These are phyloP conservation scores for Leptatherina wallacei DNA, from an alignment of 2,797 vertebrate genomes.

Conservation along the genomic window DNA sequence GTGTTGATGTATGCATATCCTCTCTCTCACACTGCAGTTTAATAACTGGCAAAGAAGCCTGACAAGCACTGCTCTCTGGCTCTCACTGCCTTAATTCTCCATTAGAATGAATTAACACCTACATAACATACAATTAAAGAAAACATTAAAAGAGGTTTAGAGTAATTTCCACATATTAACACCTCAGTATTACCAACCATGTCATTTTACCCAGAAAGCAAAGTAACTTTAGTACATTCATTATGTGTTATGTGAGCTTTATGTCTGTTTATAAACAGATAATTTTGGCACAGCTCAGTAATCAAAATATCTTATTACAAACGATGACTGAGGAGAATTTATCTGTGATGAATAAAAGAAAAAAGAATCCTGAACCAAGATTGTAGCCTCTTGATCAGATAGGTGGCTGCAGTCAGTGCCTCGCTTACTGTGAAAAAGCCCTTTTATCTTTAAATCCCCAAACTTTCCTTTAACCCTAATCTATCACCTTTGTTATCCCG, in stretches of 20 bases:
- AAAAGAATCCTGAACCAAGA: constrained; percentile 25
- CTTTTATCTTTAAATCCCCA: constrained; percentile 63
- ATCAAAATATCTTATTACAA: constrained; percentile 46
- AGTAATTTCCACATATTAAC: constrained; percentile 74
- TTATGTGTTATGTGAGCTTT: constrained; percentile 37
- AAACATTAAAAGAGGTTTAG: constrained; percentile 69
- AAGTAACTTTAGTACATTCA: constrained; percentile 27
- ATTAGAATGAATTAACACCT: constrained; percentile 76
- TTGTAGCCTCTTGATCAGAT: constrained; percentile 33
- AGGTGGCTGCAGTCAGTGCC: constrained; percentile 18
- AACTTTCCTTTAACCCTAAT: constrained; percentile 84
- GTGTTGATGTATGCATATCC: constrained; percentile 77
- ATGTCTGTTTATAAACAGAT: constrained; percentile 34
- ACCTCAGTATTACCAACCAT: constrained; percentile 33
- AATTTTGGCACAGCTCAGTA: constrained; percentile 18
- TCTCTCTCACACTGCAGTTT: constrained; percentile 75
- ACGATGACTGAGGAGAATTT: constrained; percentile 38
- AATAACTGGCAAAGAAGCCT: constrained; percentile 78
- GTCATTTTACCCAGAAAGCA: constrained; percentile 46
- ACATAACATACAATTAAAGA: constrained; percentile 74
- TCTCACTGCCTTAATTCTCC: constrained; percentile 49
- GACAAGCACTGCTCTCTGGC: constrained; percentile 68
- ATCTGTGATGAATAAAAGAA: constrained; percentile 14
- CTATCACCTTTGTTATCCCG: constrained; percentile 77
- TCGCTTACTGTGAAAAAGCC: constrained; percentile 49